Base-by-base conservation (phyloP, 2,797 vertebrate species). In the Taenioides sp. region DNA sequence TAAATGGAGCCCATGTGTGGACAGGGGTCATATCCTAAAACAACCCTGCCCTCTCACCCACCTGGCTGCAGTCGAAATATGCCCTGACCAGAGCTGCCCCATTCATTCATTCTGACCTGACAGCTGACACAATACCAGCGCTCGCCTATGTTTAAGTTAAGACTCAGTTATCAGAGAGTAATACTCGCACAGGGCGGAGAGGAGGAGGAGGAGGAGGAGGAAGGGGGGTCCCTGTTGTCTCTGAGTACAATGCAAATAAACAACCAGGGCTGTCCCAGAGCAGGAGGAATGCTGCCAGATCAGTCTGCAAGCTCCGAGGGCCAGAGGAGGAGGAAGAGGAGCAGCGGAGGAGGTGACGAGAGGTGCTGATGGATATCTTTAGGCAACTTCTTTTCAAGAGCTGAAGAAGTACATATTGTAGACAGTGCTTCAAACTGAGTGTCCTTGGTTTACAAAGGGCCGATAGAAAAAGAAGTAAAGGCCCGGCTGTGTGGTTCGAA, bases 31-130 rank as follows among this genome's bases (percentile, higher is more conserved):
- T 27, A 10, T 49, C 62, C 62, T 47, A 62, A 62, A 62, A 43
- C n/a, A 23, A 22, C n/a, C 20, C 34, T 47, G 62, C 22, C 63
- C 40, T 65, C 40, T 65, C 63, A 65, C 63, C 40, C 63, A 65
- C 22, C 63, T 65, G 63, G 63, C 63, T 23, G 1, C 40, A 7
- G 43, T 18, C 2, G 5, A 40, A 23, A 64, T 64, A 49, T 25
- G 20, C 20, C 14, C 10, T 22, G 60, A 28, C 60, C 18, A 1
- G 60, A 37, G 28, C 37, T 23, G 37, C 37, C 12, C 62, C 52
- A 6, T 18, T 34, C 20, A 59, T 18, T 59, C 22, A 59, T 20
- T n/a, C 47, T 50, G 52, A 27, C 52, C 37, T 25, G 47, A 14
- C 58, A 58, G 20, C 37, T 49, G 25, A 34, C 9, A 16, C 16